Percentiles rank a stretch among this genome's conserved stretches.
Conservation (phyloP, 2,797 vertebrate genomes). For the Spinus olivaceus region DNA sequence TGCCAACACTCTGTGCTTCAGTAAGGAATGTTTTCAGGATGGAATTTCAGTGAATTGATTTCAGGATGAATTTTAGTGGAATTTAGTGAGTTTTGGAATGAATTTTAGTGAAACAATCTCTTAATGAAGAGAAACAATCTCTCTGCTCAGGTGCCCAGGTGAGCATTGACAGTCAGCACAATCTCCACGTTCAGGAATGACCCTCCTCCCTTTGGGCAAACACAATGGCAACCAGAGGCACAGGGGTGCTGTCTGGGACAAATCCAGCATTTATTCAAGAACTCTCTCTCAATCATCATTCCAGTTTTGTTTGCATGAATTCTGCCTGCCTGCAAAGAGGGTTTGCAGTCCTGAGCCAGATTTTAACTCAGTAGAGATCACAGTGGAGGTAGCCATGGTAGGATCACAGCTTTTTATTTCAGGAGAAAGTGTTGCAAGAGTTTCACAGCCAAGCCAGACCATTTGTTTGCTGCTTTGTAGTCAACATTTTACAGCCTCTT, state of each 20-base stretch:
- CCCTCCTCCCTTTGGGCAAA: neutral
- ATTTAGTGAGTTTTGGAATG: neutral
- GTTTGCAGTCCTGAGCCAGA: neutral
- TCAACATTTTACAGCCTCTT: neutral
- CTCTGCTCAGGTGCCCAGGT: fast-evolving
- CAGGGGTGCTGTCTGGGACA: neutral
- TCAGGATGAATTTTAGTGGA: neutral
- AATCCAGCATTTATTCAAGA: neutral
- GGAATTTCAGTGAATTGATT: neutral
- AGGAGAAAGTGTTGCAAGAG: neutral
- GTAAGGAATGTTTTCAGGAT: neutral
- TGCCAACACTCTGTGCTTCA: neutral
- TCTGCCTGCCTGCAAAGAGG: neutral
- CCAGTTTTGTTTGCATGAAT: neutral
- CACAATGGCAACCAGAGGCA: neutral
- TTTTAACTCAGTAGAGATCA: neutral
- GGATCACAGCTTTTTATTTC: neutral
- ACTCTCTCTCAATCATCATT: neutral
- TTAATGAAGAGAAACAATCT: neutral
- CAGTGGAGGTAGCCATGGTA: neutral
- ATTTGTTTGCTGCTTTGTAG: neutral
- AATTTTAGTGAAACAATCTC: neutral
- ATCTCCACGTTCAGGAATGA: neutral
- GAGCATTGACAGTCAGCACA: fast-evolving
- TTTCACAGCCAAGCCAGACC: neutral